phyloP scores from a whole-genome alignment of 2,797 vertebrate species.

The Allobates femoralis region DNA sequence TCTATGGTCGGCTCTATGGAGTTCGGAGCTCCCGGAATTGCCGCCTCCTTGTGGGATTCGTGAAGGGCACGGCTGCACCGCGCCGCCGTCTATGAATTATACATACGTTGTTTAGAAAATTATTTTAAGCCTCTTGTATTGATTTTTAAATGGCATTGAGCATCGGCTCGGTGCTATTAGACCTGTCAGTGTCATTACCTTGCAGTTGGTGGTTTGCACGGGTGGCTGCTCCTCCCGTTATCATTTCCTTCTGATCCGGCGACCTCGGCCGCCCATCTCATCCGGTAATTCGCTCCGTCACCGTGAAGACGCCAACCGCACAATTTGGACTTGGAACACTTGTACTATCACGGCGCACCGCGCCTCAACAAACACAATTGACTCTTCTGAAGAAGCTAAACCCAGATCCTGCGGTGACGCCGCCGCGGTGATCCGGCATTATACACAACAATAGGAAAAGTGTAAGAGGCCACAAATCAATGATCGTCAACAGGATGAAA shows the following conservation, averaged over 20 bases:
- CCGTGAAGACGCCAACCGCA: neutral
- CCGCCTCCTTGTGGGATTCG: neutral
- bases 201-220: constrained; percentile 24
- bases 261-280: neutral
- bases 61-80: constrained; percentile 5
- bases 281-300: neutral
- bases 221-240: neutral
- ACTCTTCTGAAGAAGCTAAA: neutral
- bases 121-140: constrained; percentile 39
- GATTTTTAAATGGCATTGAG: constrained; percentile 42
- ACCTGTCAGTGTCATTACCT: constrained; percentile 40
- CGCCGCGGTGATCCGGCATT: neutral
- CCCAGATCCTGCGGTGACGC: neutral
- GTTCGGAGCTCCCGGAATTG: neutral
- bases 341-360: neutral
- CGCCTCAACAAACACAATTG: constrained; percentile 11
- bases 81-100: constrained; percentile 28
- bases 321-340: neutral
- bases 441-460: constrained; percentile 24
- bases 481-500: constrained; percentile 37
- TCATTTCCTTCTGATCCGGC: constrained; percentile 9
- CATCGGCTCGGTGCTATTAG: constrained; percentile 20
- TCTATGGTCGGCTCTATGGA: neutral
- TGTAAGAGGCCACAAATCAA: constrained; percentile 43
- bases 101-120: constrained; percentile 42